These are phyloP conservation scores for Physella acuta DNA, from an alignment of 1,140 invertebrate genomes.

Conservation along the genomic window DNA sequence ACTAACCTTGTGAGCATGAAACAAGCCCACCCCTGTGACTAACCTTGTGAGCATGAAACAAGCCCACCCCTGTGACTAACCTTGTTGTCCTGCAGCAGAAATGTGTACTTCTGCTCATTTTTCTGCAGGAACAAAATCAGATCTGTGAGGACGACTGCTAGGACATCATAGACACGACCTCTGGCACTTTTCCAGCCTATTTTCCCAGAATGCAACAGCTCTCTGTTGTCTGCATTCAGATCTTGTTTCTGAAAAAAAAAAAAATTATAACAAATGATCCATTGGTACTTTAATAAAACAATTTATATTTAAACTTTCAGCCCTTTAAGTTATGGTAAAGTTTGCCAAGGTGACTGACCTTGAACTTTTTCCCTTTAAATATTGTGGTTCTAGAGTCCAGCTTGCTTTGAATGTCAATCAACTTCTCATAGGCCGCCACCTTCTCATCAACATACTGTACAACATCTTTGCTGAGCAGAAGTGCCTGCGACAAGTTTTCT, in stretches of 20 bases:
- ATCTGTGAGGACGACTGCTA: slow-evolving; percentile 87
- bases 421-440: slow-evolving; percentile 86
- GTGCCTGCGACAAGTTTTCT: slow-evolving; percentile 44
- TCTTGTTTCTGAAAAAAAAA: slow-evolving; percentile 74
- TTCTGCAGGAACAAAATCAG: slow-evolving; percentile 89
- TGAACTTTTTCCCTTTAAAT: slow-evolving; percentile 83
- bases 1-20: too few relatives aligned
- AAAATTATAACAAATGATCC: neutral
- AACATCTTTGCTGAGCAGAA: slow-evolving; percentile 47
- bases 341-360: slow-evolving; percentile 60
- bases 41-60: too few relatives aligned
- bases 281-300: neutral
- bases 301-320: too few relatives aligned
- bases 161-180: slow-evolving; percentile 64
- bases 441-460: slow-evolving; percentile 81
- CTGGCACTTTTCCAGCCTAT: slow-evolving; percentile 59
- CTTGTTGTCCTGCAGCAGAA: slow-evolving; percentile 64
- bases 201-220: slow-evolving; percentile 64
- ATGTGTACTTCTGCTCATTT: slow-evolving; percentile 72
- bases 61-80: too few relatives aligned
- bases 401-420: slow-evolving; percentile 89
- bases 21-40: too few relatives aligned
- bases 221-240: slow-evolving; percentile 78
- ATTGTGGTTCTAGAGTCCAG: slow-evolving; percentile 89
- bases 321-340: too few relatives aligned